Base-by-base conservation (phyloP, 2,797 vertebrate species). In the Zalophus californianus region DNA sequence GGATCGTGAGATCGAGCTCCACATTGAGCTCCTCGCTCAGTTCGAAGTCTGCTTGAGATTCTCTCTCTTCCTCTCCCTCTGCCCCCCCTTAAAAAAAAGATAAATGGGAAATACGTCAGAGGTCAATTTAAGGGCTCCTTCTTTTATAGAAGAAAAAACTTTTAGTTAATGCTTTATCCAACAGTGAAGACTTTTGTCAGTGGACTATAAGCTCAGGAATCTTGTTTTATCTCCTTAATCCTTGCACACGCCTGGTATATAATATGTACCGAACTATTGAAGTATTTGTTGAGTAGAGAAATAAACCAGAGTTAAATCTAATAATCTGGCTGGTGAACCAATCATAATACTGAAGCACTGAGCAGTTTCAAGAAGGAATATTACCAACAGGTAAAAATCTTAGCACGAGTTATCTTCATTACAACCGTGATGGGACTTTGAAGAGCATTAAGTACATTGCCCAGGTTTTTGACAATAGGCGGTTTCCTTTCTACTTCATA, bases 91-190 rank as follows among this genome's bases (percentile, higher is more conserved):
- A 68, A 64, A 54, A 56, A 70, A 82, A 78, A 78, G 18, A 10
- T 35, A 82, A 89, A 2, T 86, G 29, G 18, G 35, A 77, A 90
- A 75, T 58, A 35, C 25, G 70, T 56, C 52, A 72, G 85, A 72
- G 64, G 58, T 87, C 38, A 62, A 25, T 77, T 52, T 56, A 66
- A 80, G 21, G 82, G 8, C 12, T 95, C 48, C 35, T 73, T 41
- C 44, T n/a, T 80, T 38, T 56, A 73, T 58, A 88, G 44, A 80
- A 87, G 38, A 62, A 86, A 91, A 94, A 62, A 54, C 27, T 87
- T 86, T 96, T 70, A 29, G 12, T 75, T 86, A 79, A 50, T 73
- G 13, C 38, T 87, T 88, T 79, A 75, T 86, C n/a, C 68, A 87
- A 23, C 64, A 77, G 20, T 11, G 29, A 78, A 11, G 32, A 82